phyloP scores from a whole-genome alignment of 2,888 invertebrate genomes.

The Aleiodes alternator region DNA sequence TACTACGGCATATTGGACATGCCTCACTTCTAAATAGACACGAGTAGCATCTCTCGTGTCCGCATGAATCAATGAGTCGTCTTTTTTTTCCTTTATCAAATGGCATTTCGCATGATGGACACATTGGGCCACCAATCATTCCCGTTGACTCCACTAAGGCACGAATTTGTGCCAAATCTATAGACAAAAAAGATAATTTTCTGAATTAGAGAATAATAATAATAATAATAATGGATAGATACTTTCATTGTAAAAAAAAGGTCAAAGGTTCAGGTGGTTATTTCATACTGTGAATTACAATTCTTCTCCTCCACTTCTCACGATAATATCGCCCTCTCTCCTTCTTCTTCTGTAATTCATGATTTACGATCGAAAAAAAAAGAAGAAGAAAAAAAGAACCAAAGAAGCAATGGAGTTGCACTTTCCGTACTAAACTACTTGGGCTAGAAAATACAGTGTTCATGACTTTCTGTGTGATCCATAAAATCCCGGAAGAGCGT shows the following conservation, averaged over 20 bases:
- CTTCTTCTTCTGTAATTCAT: constrained; percentile 53
- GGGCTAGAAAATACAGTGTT: constrained; percentile 39
- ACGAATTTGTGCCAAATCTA: constrained; percentile 90
- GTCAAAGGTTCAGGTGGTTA: constrained; percentile 53
- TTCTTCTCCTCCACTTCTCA: constrained; percentile 50
- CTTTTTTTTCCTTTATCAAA: constrained; percentile 98
- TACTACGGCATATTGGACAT: constrained; percentile 85
- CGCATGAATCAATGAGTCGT: constrained; percentile 95
- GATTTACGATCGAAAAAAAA: constrained; percentile 55
- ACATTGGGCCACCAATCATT: constrained; percentile 79
- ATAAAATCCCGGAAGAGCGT: constrained; percentile 44
- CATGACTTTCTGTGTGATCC: constrained; percentile 42
- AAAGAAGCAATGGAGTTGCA: constrained; percentile 22
- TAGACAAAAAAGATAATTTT: not conserved
- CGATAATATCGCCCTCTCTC: constrained; percentile 55
- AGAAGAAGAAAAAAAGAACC: constrained; percentile 3
- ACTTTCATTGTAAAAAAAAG: constrained; percentile 46
- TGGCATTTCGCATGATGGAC: constrained; percentile 93
- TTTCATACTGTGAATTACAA: constrained; percentile 46
- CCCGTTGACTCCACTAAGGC: constrained; percentile 86
- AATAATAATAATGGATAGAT: not conserved
- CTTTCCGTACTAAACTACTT: constrained; percentile 40
- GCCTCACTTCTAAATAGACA: constrained; percentile 95
- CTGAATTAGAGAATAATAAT: not conserved
- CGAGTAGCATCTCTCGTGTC: constrained; percentile 96